Conservation (phyloP, 1,140 invertebrate genomes). For the Lordiphosa stackelbergi region DNA sequence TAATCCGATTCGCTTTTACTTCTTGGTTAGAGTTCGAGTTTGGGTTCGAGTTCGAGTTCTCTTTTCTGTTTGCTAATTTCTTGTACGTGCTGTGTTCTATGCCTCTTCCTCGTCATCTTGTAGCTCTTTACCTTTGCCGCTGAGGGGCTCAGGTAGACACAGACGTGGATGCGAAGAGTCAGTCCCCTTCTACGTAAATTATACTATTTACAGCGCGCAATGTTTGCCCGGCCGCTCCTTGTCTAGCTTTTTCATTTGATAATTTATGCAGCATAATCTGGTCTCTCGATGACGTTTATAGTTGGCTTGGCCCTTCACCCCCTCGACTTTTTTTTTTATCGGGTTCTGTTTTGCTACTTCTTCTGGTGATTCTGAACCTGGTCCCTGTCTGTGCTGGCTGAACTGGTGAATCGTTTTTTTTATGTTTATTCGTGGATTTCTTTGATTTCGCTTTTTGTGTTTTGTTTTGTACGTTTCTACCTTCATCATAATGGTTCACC, state of each 20-base stretch:
- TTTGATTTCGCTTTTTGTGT: conserved; percentile 68
- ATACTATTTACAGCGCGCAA: conserved; percentile 66
- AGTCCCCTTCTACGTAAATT: conserved; percentile 66
- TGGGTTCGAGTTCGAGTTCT: conserved; percentile 3
- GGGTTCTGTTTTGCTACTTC: conserved; percentile 46
- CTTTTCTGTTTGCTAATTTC: conserved; percentile 62
- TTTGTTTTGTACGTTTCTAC: conserved; percentile 18
- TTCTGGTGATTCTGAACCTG: conserved; percentile 40
- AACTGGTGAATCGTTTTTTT: conserved; percentile 62
- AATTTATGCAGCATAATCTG: conserved; percentile 73
- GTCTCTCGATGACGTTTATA: conserved; percentile 64
- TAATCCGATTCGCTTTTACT: conserved; percentile 64
- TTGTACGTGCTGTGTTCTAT: conserved; percentile 68
- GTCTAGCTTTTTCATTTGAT: conserved; percentile 53
- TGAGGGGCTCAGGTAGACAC: conserved; percentile 47
- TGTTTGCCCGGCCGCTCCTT: conserved; percentile 24
- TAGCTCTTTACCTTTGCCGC: conserved; percentile 30
- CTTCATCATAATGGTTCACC: conserved; percentile 62
- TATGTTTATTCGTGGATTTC: conserved; percentile 72
- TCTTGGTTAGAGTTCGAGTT: conserved; percentile 31
- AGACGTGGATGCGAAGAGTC: conserved; percentile 34
- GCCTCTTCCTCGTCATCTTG: conserved; percentile 16
- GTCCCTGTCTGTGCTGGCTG: conserved; percentile 10
- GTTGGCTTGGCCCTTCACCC: conserved; percentile 47
- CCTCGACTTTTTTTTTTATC: conserved; percentile 37